These are phyloP conservation scores for Fissipunctia ypsillon DNA, from an alignment of 2,888 invertebrate species.

Conservation along the genomic window DNA sequence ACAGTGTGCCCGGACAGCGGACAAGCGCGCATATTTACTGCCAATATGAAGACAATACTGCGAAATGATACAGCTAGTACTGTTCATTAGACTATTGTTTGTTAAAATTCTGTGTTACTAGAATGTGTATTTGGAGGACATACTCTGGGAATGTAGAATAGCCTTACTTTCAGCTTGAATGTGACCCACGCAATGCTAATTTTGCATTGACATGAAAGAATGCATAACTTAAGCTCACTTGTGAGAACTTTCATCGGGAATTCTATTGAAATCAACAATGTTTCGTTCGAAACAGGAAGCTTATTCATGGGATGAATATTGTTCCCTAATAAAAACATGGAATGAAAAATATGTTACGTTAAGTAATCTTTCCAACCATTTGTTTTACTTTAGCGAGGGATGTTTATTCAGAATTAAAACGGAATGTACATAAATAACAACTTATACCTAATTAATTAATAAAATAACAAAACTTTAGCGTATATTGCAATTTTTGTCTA, in stretches of 20 bases:
- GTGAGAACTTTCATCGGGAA: background rate
- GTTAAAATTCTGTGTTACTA: background rate
- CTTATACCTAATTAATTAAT: too few relatives aligned
- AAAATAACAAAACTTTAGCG: too few relatives aligned
- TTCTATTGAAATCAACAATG: background rate
- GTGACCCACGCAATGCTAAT: background rate
- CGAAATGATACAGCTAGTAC: constrained; percentile 3
- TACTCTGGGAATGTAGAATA: background rate
- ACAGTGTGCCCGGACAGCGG: constrained; percentile 57
- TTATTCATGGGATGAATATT: background rate
- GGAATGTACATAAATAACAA: too few relatives aligned
- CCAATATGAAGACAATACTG: constrained; percentile 12
- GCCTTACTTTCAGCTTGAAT: background rate
- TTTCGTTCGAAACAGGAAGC: background rate
- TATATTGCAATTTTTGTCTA: too few relatives aligned
- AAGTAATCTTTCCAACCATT: too few relatives aligned
- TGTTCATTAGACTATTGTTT: constrained; percentile 18
- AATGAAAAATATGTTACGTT: background rate
- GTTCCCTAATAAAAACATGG: background rate
- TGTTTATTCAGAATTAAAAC: too few relatives aligned
- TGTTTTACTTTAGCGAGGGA: too few relatives aligned
- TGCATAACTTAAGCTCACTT: background rate
- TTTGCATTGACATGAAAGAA: background rate
- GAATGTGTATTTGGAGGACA: background rate
- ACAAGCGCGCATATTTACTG: constrained; percentile 18